These are phyloP conservation scores for Cettia cetti DNA, from an alignment of 2,113 vertebrate genomes.

Conservation along the genomic window DNA sequence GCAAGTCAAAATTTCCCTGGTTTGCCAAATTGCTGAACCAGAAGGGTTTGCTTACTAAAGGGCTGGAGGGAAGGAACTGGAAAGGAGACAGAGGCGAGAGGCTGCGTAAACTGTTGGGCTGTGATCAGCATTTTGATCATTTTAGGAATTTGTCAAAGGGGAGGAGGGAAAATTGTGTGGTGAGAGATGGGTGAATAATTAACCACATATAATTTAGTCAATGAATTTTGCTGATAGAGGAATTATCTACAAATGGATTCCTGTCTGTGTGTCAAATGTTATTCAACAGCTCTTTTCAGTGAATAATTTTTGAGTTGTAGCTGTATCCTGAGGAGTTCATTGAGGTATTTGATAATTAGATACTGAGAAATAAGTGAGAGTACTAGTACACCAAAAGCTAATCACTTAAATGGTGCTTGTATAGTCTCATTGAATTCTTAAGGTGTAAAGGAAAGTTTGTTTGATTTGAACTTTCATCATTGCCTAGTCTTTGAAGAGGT, in stretches of 20 bases:
- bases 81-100: background rate
- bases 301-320: background rate
- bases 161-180: background rate
- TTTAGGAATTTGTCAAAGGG: background rate
- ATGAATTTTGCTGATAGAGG: background rate
- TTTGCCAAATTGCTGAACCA: slow-evolving; percentile 44
- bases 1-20: slow-evolving; percentile 4
- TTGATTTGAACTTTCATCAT: background rate
- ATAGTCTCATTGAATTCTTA: background rate
- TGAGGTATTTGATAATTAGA: slow-evolving; percentile 13
- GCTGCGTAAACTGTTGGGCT: background rate
- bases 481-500: background rate
- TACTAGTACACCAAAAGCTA: background rate
- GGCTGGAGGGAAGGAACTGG: background rate
- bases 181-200: slow-evolving; percentile 25
- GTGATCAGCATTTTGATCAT: slow-evolving; percentile 8
- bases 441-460: background rate
- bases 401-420: background rate
- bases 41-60: slow-evolving; percentile 46
- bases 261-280: background rate
- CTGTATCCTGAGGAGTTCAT: background rate
- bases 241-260: background rate
- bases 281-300: slow-evolving; percentile 1
- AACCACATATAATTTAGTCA: background rate
- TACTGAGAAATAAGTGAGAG: background rate